A percentile compares a stretch with the other conserved stretches of the same genome.
phyloP scores from a whole-genome alignment of 2,888 invertebrate species.

The Plebejus argus region DNA sequence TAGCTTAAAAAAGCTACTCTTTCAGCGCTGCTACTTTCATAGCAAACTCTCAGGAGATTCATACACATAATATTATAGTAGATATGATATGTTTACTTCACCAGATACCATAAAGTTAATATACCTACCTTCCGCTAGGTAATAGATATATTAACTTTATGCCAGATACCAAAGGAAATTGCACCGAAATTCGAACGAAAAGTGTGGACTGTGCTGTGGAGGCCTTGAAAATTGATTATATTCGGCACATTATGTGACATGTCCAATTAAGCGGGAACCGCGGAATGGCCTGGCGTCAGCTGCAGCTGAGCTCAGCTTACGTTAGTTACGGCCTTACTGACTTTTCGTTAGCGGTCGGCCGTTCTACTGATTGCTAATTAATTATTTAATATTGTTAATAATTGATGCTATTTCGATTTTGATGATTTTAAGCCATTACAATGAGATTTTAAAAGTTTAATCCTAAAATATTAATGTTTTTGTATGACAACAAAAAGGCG shows the following conservation, averaged over 20 bases:
- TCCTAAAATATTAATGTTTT: too few species aligned
- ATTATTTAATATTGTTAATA: background rate
- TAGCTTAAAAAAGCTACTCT: too few species aligned
- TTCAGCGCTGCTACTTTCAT: too few species aligned
- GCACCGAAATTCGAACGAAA: background rate
- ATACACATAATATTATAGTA: background rate
- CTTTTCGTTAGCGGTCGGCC: background rate
- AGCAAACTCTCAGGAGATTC: too few species aligned
- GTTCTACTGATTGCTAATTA: background rate
- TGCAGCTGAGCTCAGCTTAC: constrained; percentile 16
- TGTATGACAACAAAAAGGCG: too few species aligned
- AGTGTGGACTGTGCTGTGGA: background rate
- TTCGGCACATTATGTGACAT: background rate
- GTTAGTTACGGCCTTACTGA: background rate
- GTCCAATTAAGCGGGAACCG: constrained; percentile 20
- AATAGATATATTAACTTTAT: too few species aligned
- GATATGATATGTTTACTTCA: too few species aligned
- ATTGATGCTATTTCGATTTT: background rate
- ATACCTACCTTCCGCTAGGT: too few species aligned
- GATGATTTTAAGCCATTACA: background rate
- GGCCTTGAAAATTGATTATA: constrained; percentile 10
- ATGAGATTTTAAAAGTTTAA: too few species aligned
- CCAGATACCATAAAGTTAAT: too few species aligned
- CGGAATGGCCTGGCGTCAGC: background rate
- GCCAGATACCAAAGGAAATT: background rate